Percentiles rank a stretch among this genome's conserved stretches.
These are phyloP conservation scores for Plectrocnemia conspersa DNA, from an alignment of 1,140 invertebrate species.

Conservation along the genomic window DNA sequence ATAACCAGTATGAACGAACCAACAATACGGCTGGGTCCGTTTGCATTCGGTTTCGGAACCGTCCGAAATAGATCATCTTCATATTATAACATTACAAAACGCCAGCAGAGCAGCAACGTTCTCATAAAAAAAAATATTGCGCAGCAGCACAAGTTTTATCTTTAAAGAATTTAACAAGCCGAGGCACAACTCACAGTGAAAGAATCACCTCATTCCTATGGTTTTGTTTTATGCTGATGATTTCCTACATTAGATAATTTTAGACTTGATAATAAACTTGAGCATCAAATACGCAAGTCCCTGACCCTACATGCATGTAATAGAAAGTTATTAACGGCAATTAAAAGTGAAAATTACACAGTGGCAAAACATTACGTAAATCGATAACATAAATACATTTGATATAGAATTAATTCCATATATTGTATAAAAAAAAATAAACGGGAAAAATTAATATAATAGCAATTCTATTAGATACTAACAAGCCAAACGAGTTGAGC, in stretches of 20 bases:
- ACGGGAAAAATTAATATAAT: too few relatives aligned
- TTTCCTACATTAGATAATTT: conserved; percentile 21
- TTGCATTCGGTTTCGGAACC: conserved; percentile 9
- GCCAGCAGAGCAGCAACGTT: conserved; percentile 31
- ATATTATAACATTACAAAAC: conserved; percentile 30
- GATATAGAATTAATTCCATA: too few relatives aligned
- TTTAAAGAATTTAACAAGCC: conserved; percentile 26
- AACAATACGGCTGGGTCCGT: conserved; percentile 12
- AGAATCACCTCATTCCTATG: conserved; percentile 16
- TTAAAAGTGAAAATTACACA: not conserved
- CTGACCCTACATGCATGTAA: not conserved
- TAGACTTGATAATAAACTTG: not conserved
- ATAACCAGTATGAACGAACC: conserved; percentile 13
- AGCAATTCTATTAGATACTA: conserved; percentile 32
- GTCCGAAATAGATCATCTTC: conserved; percentile 23
- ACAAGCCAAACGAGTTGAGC: conserved; percentile 31
- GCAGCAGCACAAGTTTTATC: conserved; percentile 28
- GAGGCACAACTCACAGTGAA: conserved; percentile 21
- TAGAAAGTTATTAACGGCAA: not conserved
- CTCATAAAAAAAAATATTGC: conserved; percentile 31
- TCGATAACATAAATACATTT: too few relatives aligned
- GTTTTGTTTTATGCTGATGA: conserved; percentile 20
- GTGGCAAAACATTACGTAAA: conserved; percentile 10
- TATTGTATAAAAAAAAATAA: too few relatives aligned
- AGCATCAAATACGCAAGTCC: not conserved